phyloP scores from a whole-genome alignment of 2,113 vertebrate species.

The Cavia aperea region DNA sequence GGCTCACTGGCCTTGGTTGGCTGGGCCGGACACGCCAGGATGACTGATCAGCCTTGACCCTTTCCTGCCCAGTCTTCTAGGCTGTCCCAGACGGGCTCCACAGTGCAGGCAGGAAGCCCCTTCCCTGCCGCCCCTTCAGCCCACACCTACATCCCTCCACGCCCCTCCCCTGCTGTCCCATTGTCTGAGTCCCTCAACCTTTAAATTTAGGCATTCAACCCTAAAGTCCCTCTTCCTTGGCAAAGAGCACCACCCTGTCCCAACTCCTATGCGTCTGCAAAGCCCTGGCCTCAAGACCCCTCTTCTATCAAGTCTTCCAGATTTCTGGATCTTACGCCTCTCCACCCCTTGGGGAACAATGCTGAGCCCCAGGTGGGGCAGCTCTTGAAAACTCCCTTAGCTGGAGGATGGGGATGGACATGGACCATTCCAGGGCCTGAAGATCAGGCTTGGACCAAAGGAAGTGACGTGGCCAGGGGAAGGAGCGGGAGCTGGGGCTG shows the following conservation, averaged over 20 bases:
- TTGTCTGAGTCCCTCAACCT: not conserved
- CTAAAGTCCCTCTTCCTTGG: not conserved
- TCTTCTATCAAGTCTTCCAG: not conserved
- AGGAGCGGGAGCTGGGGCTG: not conserved
- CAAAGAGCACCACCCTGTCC: not conserved
- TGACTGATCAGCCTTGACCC: not conserved
- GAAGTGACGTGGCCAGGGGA: not conserved
- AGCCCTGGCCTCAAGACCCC: not conserved
- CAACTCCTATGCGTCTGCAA: not conserved
- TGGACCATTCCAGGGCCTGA: no score
- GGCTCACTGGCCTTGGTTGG: not conserved
- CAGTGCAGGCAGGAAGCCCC: not conserved
- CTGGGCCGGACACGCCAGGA: not conserved
- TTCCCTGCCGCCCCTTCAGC: not conserved
- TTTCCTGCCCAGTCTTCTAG: not conserved
- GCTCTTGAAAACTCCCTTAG: not conserved
- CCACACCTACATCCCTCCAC: not conserved
- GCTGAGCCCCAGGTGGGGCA: not conserved
- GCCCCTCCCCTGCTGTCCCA: not conserved
- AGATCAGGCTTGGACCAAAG: not conserved
- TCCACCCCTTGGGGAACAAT: not conserved
- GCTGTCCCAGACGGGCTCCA: not conserved
- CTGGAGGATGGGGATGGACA: not conserved
- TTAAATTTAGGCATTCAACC: not conserved
- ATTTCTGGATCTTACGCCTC: not conserved